phyloP scores from a whole-genome alignment of 1,140 invertebrate species.

The Apis laboriosa region DNA sequence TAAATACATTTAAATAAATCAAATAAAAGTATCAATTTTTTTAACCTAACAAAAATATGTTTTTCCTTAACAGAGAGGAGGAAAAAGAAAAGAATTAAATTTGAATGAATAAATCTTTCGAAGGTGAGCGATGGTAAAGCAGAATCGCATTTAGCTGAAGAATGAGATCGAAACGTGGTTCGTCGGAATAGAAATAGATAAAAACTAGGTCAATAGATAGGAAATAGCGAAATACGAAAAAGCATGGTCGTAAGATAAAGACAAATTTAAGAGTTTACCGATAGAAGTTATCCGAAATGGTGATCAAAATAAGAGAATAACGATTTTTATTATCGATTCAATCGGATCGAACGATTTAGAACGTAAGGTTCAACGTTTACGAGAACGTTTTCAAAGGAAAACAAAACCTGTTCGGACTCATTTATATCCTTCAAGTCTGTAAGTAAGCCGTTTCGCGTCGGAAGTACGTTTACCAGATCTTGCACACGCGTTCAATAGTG shows the following conservation, averaged over 20 bases:
- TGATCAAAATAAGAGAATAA: neutral
- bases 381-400: neutral
- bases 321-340: slow-evolving; percentile 1
- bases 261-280: slow-evolving; percentile 3
- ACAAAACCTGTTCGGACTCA: slow-evolving; percentile 3
- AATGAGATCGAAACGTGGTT: neutral
- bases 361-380: slow-evolving; percentile 1
- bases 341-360: neutral
- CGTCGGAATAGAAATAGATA: neutral
- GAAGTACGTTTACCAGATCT: slow-evolving; percentile 33
- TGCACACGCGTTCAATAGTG: slow-evolving; percentile 31
- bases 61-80: too few species aligned
- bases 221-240: neutral
- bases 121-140: neutral
- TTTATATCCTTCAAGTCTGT: slow-evolving; percentile 23
- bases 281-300: neutral
- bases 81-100: neutral
- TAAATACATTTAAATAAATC: too few species aligned
- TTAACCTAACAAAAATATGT: neutral
- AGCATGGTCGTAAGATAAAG: neutral
- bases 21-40: too few species aligned
- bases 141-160: neutral
- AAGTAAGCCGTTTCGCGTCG: slow-evolving; percentile 15
- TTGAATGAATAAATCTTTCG: neutral
- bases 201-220: slow-evolving; percentile 11